Conservation (phyloP, 1,140 invertebrate genomes). For the Periplaneta americana region DNA sequence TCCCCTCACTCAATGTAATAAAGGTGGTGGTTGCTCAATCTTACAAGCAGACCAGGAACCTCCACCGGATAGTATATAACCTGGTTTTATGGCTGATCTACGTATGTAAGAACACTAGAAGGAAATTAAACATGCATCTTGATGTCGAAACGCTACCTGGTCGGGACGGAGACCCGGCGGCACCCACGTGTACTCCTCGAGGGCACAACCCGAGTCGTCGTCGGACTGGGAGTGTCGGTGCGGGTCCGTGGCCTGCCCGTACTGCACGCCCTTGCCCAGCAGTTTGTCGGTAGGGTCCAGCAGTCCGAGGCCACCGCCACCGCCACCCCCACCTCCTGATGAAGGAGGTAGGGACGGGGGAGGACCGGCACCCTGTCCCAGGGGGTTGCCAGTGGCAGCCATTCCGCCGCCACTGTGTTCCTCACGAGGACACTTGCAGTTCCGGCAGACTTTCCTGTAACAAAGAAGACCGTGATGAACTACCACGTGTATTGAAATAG, state of each 20-base stretch:
- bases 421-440: slow-evolving; percentile 62
- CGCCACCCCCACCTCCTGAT: neutral
- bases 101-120: no score
- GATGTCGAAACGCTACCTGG: slow-evolving; percentile 83
- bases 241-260: slow-evolving; percentile 45
- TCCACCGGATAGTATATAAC: no score
- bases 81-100: no score
- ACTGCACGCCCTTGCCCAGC: slow-evolving; percentile 32
- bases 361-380: slow-evolving; percentile 29
- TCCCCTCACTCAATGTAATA: no score
- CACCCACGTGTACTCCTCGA: slow-evolving; percentile 98
- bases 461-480: no score
- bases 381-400: slow-evolving; percentile 20
- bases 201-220: slow-evolving; percentile 93
- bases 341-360: slow-evolving; percentile 20
- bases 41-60: no score
- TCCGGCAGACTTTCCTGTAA: slow-evolving; percentile 64
- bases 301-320: neutral
- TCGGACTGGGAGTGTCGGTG: slow-evolving; percentile 90
- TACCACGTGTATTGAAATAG: no score
- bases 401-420: slow-evolving; percentile 43
- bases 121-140: no score
- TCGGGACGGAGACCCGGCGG: slow-evolving; percentile 92
- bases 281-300: neutral
- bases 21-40: no score